Base-by-base conservation (phyloP, 2,113 vertebrate genomes). In the Melanerpes formicivorus region DNA sequence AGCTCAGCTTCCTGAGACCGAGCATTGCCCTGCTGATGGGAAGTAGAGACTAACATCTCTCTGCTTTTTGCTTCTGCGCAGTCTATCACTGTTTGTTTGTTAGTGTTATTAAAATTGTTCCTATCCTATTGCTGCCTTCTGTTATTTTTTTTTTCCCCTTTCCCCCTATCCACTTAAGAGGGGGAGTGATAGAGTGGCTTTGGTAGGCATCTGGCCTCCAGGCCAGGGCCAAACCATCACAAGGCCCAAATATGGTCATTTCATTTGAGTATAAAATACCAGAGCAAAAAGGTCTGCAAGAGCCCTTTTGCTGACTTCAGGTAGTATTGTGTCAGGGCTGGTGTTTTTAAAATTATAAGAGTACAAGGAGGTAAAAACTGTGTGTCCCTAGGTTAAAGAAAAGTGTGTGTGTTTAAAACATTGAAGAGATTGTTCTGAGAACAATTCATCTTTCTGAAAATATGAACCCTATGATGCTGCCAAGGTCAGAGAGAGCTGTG, bases 401-500 rank as follows among this genome's bases (percentile, higher is more conserved):
- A 96, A 95, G 91, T 22, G 94, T 59, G 78, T 11, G 93, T 80
- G 87, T 65, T 95, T 95, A 96, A 95, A 96, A 96, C 87, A 95
- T 10, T 52, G 82, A 94, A 93, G 91, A 96, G 95, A 88, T 65
- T 93, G 85, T 96, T 96, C 93, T 95, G 90, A 95, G 93, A 95
- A 95, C 93, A 96, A 96, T 95, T 93, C 80, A 96, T 96, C 93
- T 93, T 94, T 83, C 95, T 93, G 95, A 95, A 96, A 96, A 96
- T 95, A 95, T 88, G 90, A 93, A 96, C 93, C 87, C 80, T 96
- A 65, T 91, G 94, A 96, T 96, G 96, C 94, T 96, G 96, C 93
- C 96, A 96, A 96, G 96, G 96, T 96, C 96, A 96, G 93, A 73
- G 87, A 96, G 95, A 96, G 93, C 96, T 96, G 94, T 91, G 95